Evolutionary conservation across 2,797 vertebrate genomes (phyloP).

Genomic region (Coccyzus lansbergi): DNA sequence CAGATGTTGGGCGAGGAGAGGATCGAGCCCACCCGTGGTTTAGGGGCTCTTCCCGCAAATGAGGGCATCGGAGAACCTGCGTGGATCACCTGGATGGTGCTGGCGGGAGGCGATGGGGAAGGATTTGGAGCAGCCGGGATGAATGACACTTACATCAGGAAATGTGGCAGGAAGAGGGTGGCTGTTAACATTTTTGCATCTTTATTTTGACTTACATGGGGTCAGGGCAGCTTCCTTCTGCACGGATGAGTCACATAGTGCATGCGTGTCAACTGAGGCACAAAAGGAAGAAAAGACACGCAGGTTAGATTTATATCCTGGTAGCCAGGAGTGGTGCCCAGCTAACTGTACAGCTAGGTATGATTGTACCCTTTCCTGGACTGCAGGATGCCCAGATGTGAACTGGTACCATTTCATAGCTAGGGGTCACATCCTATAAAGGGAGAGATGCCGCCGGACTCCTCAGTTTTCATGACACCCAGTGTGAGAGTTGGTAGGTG

Average conservation of each 20-base stretch:
- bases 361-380: background rate
- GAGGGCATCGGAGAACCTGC: background rate
- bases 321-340: background rate
- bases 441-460: background rate
- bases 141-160: background rate
- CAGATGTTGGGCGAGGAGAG: background rate
- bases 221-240: background rate
- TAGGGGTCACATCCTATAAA: background rate
- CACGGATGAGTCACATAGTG: background rate
- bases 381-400: background rate
- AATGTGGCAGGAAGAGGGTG: background rate
- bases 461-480: background rate
- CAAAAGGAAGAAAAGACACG: background rate
- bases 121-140: background rate
- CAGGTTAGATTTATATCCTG: background rate
- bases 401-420: background rate
- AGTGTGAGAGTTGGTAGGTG: background rate
- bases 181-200: background rate
- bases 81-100: background rate
- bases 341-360: background rate
- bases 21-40: background rate
- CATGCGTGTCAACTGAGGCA: rapidly evolving
- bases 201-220: background rate
- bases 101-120: background rate
- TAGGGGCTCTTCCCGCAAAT: background rate